Percentiles rank a stretch among this genome's conserved stretches.
These are phyloP conservation scores for Hyppa rectilinea DNA, from an alignment of 2,888 invertebrate genomes.

Conservation along the genomic window DNA sequence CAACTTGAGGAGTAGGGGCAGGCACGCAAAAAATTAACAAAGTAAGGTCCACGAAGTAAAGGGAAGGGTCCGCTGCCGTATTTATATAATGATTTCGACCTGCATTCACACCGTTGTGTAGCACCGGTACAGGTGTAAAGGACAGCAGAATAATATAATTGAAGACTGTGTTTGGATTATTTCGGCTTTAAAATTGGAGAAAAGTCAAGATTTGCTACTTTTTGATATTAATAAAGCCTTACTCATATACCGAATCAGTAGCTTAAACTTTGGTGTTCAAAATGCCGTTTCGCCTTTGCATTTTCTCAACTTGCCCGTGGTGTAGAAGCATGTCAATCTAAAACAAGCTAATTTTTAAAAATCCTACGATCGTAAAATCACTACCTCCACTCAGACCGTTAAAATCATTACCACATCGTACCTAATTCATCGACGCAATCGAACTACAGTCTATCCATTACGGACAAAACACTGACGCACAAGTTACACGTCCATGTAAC, in stretches of 20 bases:
- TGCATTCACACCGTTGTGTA: slow-evolving; percentile 63
- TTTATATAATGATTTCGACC: slow-evolving; percentile 62
- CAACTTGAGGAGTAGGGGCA: slow-evolving; percentile 56
- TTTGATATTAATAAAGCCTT: neutral
- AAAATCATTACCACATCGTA: neutral
- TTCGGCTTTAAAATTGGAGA: neutral
- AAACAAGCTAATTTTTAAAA: neutral
- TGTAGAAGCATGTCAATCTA: neutral
- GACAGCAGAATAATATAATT: neutral
- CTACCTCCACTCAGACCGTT: neutral
- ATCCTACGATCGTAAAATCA: neutral
- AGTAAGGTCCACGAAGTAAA: slow-evolving; percentile 67
- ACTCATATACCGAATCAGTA: neutral
- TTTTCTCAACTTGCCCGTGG: neutral
- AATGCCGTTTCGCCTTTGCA: neutral
- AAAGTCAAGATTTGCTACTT: too few species aligned
- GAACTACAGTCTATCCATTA: slow-evolving; percentile 51
- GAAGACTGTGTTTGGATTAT: neutral
- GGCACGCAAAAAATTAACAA: slow-evolving; percentile 71
- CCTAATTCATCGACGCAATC: slow-evolving; percentile 7
- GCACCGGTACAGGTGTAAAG: slow-evolving; percentile 19
- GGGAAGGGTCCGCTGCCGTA: slow-evolving; percentile 55
- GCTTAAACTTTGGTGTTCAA: neutral
- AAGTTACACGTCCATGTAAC: slow-evolving; percentile 53
- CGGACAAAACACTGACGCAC: slow-evolving; percentile 38